Evolutionary conservation across 2,888 invertebrate genomes (phyloP).

Genomic region (Sminthurides aquaticus): DNA sequence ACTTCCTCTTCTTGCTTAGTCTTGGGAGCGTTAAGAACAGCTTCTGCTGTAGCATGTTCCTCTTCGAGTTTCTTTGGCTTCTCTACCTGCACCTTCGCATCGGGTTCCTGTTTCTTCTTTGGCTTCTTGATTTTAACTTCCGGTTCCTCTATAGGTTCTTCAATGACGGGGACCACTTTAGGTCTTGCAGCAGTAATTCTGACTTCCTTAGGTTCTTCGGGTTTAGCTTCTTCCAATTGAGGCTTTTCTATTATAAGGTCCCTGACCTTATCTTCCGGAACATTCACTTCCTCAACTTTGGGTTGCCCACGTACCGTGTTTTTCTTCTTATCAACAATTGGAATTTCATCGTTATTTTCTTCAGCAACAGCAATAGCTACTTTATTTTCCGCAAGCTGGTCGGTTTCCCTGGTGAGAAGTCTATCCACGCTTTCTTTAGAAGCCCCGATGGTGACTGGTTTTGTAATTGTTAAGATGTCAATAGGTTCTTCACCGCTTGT

Average conservation of each 20-base stretch:
- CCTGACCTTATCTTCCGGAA: not conserved
- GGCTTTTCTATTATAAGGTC: not conserved
- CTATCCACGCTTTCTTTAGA: conserved; percentile 13
- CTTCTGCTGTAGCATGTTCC: conserved; percentile 1
- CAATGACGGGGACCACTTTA: conserved; percentile 5
- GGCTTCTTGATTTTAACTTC: conserved; percentile 4
- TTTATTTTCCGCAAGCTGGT: conserved; percentile 11
- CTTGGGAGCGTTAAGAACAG: conserved; percentile 4
- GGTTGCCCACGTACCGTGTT: conserved; percentile 7
- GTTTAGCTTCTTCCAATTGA: conserved; percentile 8
- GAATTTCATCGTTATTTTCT: conserved; percentile 21
- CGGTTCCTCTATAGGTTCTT: conserved; percentile 10
- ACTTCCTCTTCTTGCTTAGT: conserved; percentile 16
- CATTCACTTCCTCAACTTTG: conserved; percentile 5
- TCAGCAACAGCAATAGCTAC: conserved; percentile 22
- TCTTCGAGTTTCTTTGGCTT: conserved; percentile 10
- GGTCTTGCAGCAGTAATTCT: not conserved
- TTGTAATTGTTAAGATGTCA: conserved; percentile 11
- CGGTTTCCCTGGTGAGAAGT: not conserved
- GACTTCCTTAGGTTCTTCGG: conserved; percentile 19
- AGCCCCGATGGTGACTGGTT: not conserved
- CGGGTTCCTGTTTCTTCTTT: conserved; percentile 13
- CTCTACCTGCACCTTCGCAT: conserved; percentile 6
- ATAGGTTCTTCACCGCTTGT: not conserved
- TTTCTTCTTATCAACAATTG: conserved; percentile 18